phyloP scores from a whole-genome alignment of 2,888 invertebrate species.

The Rosalia funebris region DNA sequence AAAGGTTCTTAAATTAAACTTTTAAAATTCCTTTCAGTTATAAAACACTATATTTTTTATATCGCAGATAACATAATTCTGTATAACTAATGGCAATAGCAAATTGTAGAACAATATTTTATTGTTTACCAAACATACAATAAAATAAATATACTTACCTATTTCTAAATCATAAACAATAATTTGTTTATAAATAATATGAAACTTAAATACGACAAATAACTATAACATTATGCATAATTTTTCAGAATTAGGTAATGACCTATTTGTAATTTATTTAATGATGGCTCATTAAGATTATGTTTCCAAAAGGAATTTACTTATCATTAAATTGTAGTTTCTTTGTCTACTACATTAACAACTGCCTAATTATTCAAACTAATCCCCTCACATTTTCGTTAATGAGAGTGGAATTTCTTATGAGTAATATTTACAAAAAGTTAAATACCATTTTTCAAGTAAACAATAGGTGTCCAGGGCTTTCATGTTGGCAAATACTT shows the following conservation, averaged over 20 bases:
- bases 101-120: slow-evolving; percentile 17
- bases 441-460: no score
- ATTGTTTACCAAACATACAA: slow-evolving; percentile 19
- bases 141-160: slow-evolving; percentile 3
- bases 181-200: slow-evolving; percentile 15
- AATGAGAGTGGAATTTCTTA: no score
- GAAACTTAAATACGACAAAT: neutral
- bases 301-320: neutral
- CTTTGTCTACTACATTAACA: neutral
- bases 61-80: slow-evolving; percentile 12
- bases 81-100: neutral
- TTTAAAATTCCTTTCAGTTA: neutral
- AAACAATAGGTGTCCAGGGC: no score
- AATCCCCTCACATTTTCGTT: no score
- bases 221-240: neutral
- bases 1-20: neutral
- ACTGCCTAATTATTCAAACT: neutral
- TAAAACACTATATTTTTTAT: slow-evolving; percentile 11
- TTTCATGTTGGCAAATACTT: no score
- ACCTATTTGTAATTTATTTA: slow-evolving; percentile 5
- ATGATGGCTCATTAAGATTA: neutral
- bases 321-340: neutral
- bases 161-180: slow-evolving; percentile 16
- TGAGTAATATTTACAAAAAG: no score
- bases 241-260: slow-evolving; percentile 15